Percentiles rank a stretch among this genome's conserved stretches.
Conservation (phyloP, 2,113 vertebrate genomes). For the Mola mola region DNA sequence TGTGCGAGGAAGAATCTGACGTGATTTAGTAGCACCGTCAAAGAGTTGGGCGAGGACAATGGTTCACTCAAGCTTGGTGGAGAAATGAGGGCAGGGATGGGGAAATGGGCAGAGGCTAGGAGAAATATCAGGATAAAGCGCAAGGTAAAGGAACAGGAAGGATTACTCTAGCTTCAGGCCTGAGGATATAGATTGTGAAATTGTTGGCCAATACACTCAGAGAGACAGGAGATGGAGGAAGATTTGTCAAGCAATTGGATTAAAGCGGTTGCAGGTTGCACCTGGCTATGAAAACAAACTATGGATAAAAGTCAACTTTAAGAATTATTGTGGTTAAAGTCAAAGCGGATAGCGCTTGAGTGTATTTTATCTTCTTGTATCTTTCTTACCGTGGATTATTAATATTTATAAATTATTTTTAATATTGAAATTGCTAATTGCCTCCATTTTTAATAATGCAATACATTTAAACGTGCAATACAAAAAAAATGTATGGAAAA, state of each 20-base stretch:
- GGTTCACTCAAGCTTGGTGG: constrained; percentile 68
- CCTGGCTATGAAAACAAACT: background rate
- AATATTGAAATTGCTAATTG: too few species aligned
- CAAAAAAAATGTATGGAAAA: too few species aligned
- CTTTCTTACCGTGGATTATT: too few species aligned
- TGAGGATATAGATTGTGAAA: constrained; percentile 59
- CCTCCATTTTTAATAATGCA: too few species aligned
- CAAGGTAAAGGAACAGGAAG: constrained; percentile 51
- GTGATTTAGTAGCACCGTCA: constrained; percentile 71
- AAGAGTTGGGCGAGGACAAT: constrained; percentile 68
- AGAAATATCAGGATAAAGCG: constrained; percentile 56
- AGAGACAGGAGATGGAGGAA: constrained; percentile 51
- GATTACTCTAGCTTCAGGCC: constrained; percentile 56
- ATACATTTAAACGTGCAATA: too few species aligned
- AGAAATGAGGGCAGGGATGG: constrained; percentile 70
- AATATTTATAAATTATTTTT: too few species aligned
- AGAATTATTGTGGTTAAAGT: too few species aligned
- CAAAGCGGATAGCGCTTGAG: too few species aligned
- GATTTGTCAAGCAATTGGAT: constrained; percentile 30
- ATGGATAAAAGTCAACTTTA: too few species aligned
- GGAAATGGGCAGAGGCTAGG: constrained; percentile 59
- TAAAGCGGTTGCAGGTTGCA: background rate
- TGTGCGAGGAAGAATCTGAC: constrained; percentile 45
- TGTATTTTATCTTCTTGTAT: too few species aligned
- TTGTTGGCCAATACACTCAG: constrained; percentile 31